These are phyloP conservation scores for Trichonephila clavata DNA, from an alignment of 1,140 invertebrate species.

Conservation along the genomic window DNA sequence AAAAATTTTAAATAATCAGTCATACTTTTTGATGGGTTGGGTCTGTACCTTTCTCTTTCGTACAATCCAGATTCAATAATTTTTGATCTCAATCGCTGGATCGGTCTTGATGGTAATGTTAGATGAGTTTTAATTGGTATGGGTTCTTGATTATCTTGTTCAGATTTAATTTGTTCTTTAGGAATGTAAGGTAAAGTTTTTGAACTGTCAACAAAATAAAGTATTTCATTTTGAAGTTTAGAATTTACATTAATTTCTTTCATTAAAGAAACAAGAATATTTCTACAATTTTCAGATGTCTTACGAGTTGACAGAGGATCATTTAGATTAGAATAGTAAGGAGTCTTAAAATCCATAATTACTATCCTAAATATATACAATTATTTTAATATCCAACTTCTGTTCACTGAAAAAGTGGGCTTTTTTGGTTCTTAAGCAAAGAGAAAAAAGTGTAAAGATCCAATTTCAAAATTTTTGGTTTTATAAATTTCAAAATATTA, in stretches of 20 bases:
- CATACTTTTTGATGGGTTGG: slow-evolving; percentile 43
- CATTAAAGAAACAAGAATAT: slow-evolving; percentile 51
- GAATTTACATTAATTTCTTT: slow-evolving; percentile 29
- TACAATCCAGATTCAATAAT: slow-evolving; percentile 39
- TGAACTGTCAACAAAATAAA: background rate
- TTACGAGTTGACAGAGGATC: background rate
- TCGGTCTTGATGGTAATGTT: slow-evolving; percentile 23
- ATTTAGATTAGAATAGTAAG: background rate
- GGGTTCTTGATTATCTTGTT: background rate
- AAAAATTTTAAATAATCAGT: background rate
- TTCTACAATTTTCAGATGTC: background rate
- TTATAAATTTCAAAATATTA: no score
- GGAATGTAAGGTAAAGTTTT: slow-evolving; percentile 42
- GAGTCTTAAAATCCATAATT: slow-evolving; percentile 12
- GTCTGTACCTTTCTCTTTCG: slow-evolving; percentile 37
- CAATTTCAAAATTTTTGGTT: no score
- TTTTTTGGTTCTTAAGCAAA: no score
- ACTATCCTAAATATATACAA: background rate
- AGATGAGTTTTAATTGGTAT: background rate
- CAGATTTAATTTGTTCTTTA: slow-evolving; percentile 15
- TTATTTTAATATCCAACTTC: no score
- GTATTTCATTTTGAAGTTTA: slow-evolving; percentile 45
- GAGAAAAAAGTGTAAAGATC: no score
- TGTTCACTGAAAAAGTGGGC: no score
- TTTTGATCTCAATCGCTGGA: slow-evolving; percentile 18